Evolutionary conservation across 2,888 invertebrate genomes (phyloP).

Genomic region (Clanis bilineata): DNA sequence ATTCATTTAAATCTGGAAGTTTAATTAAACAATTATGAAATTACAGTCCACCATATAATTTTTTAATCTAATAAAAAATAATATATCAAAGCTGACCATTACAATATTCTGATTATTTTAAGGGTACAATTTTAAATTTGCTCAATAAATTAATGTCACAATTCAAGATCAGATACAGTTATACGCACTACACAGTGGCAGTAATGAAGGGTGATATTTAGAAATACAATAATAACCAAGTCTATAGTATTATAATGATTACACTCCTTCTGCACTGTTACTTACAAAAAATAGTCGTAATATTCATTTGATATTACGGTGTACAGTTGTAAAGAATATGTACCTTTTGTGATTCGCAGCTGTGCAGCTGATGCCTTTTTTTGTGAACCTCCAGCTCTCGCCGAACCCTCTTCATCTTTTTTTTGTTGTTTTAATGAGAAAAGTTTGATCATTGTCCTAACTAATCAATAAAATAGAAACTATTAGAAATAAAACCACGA

Average conservation of each 20-base stretch:
- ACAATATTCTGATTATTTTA: too few relatives aligned
- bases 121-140: too few relatives aligned
- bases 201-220: too few relatives aligned
- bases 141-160: too few relatives aligned
- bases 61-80: too few relatives aligned
- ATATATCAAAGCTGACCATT: neutral
- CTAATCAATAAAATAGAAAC: conserved; percentile 71
- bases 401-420: conserved; percentile 95
- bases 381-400: conserved; percentile 85
- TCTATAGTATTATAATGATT: neutral
- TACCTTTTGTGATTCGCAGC: conserved; percentile 98
- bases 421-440: conserved; percentile 99
- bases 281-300: neutral
- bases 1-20: conserved; percentile 94
- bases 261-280: neutral
- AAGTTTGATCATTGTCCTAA: conserved; percentile 95
- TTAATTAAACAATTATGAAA: conserved; percentile 1
- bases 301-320: conserved; percentile 2
- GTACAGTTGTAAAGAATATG: too few relatives aligned
- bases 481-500: conserved; percentile 62
- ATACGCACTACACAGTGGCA: too few relatives aligned
- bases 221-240: too few relatives aligned
- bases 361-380: conserved; percentile 98
- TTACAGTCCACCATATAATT: too few relatives aligned
- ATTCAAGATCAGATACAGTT: too few relatives aligned